These are phyloP conservation scores for Therioaphis trifolii DNA, from an alignment of 2,888 invertebrate species.

Conservation along the genomic window DNA sequence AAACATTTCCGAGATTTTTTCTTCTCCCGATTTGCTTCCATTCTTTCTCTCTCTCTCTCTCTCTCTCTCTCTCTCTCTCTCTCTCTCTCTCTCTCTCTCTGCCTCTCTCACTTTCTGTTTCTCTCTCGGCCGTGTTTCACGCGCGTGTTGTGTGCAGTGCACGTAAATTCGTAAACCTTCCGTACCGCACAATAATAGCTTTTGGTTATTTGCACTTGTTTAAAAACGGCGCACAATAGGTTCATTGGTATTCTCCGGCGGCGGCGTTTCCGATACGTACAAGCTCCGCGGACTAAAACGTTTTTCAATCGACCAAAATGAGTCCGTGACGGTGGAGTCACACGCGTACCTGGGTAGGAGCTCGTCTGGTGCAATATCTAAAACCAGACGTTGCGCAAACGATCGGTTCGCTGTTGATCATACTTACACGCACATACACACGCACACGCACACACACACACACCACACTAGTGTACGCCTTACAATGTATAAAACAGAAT, in stretches of 20 bases:
- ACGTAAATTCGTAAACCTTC: background rate
- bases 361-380: no score
- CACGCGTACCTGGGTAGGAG: background rate
- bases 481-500: no score
- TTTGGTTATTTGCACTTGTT: slow-evolving; percentile 38
- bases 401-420: no score
- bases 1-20: slow-evolving; percentile 31
- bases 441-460: no score
- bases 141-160: background rate
- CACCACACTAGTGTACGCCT: no score
- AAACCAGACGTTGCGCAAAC: no score
- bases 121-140: background rate
- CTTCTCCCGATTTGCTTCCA: no score
- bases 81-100: no score
- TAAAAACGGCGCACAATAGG: slow-evolving; percentile 5
- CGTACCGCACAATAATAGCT: slow-evolving; percentile 1
- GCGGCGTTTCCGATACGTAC: slow-evolving; percentile 4
- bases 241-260: slow-evolving; percentile 31
- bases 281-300: background rate
- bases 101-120: background rate
- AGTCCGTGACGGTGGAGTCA: background rate
- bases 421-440: no score
- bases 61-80: no score
- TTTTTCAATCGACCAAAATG: slow-evolving; percentile 22
- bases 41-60: no score